Base-by-base conservation (phyloP, 2,113 vertebrate species). In the Amblyornis subalaris region DNA sequence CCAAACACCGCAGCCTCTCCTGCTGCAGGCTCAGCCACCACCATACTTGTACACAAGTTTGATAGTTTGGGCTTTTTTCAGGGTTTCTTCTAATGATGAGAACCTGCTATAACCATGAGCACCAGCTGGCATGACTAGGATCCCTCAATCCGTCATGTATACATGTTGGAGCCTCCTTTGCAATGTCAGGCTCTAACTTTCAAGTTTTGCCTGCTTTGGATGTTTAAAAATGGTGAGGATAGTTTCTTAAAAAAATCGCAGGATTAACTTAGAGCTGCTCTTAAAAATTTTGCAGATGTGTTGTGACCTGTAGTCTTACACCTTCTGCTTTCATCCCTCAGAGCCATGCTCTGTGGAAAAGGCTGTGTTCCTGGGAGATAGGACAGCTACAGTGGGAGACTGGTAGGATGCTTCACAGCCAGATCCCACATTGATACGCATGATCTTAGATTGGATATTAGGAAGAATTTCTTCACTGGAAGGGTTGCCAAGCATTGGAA, bases 11-110 rank as follows among this genome's bases (percentile, higher is more conserved):
- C n/a, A n/a, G n/a, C n/a, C n/a, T n/a, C n/a, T n/a, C n/a, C n/a
- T n/a, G n/a, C n/a, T n/a, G n/a, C n/a, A n/a, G n/a, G n/a, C n/a
- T n/a, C n/a, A n/a, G n/a, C n/a, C n/a, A n/a, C n/a, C n/a, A n/a
- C n/a, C n/a, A n/a, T n/a, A n/a, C n/a, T n/a, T n/a, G 0, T 35
- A 6, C 3, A 2, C 11, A 3, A 13, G n/a, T 77, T 65, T 36
- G 64, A 31, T 51, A 58, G 33, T 20, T 65, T 51, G 7, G 0
- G 6, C 2, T 62, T 67, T 54, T 51, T 79, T 83, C 24, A 42
- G 24, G 22, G 8, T 72, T 24, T 82, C 53, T 64, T 15, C 15
- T 71, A 25, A 47, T 62, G 57, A 35, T 0, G 0, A 45, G 50
- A 85, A 54, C 47, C 16, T 62, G n/a, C 23, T 61, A 9, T 67